Evolutionary conservation across 2,888 invertebrate species (phyloP).

Genomic region (Hypercompe scribonia): DNA sequence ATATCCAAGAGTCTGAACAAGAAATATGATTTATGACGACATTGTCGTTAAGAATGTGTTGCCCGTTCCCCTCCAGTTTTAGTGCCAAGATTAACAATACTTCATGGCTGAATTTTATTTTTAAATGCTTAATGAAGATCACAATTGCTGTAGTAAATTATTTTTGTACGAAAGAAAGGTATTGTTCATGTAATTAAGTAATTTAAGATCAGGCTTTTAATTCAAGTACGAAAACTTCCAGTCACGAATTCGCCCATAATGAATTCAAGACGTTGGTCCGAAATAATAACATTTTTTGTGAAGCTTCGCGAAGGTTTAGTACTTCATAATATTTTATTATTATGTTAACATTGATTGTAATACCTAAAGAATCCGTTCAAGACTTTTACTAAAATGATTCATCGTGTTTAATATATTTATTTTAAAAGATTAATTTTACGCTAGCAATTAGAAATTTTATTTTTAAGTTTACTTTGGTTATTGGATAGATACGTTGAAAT

Average conservation of each 20-base stretch:
- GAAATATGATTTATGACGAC: too few relatives aligned
- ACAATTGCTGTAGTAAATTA: neutral
- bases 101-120: neutral
- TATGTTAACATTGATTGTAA: neutral
- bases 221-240: slow-evolving; percentile 47
- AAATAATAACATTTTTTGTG: neutral
- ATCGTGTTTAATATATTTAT: neutral
- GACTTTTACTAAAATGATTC: neutral
- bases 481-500: too few relatives aligned
- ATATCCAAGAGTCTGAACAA: too few relatives aligned
- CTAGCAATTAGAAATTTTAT: neutral
- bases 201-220: neutral
- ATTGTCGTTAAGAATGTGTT: slow-evolving; percentile 16
- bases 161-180: neutral
- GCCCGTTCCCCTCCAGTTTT: slow-evolving; percentile 46
- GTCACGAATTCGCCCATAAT: slow-evolving; percentile 28
- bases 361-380: neutral
- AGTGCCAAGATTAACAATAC: slow-evolving; percentile 49
- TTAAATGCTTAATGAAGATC: neutral
- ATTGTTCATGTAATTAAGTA: slow-evolving; percentile 6
- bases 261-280: slow-evolving; percentile 1
- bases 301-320: neutral
- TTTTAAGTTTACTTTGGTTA: neutral
- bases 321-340: neutral
- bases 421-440: neutral